Evolutionary conservation across 2,888 invertebrate species (phyloP), one percentile per base, ranked within the genome.

Genomic region (Ophion ventricosus): DNA sequence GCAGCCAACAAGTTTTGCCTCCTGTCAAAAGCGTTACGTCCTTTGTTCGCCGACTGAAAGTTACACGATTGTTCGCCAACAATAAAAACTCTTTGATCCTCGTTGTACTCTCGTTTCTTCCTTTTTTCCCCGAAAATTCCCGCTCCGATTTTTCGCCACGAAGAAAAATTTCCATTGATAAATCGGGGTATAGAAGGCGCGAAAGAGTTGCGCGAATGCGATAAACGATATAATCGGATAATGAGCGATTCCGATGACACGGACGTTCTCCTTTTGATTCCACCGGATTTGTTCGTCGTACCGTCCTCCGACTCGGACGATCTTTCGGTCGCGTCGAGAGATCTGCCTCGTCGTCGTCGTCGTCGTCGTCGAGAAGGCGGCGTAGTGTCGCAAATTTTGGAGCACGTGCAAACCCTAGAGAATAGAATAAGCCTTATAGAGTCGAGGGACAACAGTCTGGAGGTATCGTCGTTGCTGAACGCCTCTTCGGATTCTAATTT

Each of bases 191-290:
- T 14, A 11, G 17, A 4, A 17, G 49, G 49, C 49, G 49, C 49
- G n/a, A n/a, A n/a, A n/a, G n/a, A n/a, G n/a, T n/a, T n/a, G 49
- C 49, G 49, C 49, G 49, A 49, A 20, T 70, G 10, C 11, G 49
- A 26, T 20, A 14, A 2, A 67, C 78, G 70, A 76, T 74, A 75
- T 70, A 70, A 64, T 66, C 69, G 79, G 91, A 93, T 94, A 91
- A 96, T 96, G 96, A 96, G 95, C 94, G 96, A 96, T 91, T 95
- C 96, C 84, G 97, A 97, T 95, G 97, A 97, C 94, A 97, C 97
- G 4, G 97, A 97, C 93, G 95, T 97, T 90, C 94, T 97, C 86
- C 93, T 97, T 89, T 93, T 97, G 88, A 96, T 97, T 92, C 97
- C 97, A 84, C 97, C 97, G 17, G 95, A 97, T 92, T 96, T 96